Conservation (phyloP, 1,140 invertebrate species). For the Drosophila asahinai region DNA sequence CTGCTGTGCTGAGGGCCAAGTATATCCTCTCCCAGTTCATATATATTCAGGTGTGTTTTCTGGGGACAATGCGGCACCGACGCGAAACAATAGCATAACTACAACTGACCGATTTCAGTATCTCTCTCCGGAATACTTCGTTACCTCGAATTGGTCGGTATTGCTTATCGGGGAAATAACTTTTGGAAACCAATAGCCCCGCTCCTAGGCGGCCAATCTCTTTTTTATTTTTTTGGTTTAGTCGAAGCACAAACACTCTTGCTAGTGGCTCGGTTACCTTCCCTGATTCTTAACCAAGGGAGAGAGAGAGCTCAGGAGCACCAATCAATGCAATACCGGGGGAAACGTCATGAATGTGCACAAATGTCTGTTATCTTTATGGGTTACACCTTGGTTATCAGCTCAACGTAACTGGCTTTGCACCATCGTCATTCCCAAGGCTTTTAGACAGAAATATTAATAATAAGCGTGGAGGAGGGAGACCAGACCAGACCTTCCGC, state of each 20-base stretch:
- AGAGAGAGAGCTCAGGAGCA: neutral
- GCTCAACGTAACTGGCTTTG: constrained; percentile 14
- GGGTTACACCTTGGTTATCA: constrained; percentile 46
- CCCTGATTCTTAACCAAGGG: neutral
- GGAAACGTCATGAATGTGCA: constrained; percentile 15
- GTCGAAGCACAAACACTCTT: constrained; percentile 32
- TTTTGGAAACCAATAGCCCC: constrained; percentile 44
- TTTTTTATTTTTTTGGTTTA: neutral
- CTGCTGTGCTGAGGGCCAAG: neutral
- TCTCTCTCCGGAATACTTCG: constrained; percentile 44
- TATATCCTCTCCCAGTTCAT: neutral
- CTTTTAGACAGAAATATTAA: neutral
- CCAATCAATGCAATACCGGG: constrained; percentile 5
- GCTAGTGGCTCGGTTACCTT: no score
- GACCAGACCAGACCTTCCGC: neutral
- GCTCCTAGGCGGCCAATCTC: constrained; percentile 23
- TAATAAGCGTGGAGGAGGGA: neutral
- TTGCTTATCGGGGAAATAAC: constrained; percentile 59
- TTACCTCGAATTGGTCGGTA: constrained; percentile 58
- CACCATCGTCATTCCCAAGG: neutral
- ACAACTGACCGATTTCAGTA: constrained; percentile 61
- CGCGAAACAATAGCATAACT: constrained; percentile 69
- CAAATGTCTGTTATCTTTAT: constrained; percentile 27
- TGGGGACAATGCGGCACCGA: constrained; percentile 41
- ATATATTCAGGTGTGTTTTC: neutral